Conservation (phyloP, 2,113 vertebrate species). For the Mormyrus iriodes region DNA sequence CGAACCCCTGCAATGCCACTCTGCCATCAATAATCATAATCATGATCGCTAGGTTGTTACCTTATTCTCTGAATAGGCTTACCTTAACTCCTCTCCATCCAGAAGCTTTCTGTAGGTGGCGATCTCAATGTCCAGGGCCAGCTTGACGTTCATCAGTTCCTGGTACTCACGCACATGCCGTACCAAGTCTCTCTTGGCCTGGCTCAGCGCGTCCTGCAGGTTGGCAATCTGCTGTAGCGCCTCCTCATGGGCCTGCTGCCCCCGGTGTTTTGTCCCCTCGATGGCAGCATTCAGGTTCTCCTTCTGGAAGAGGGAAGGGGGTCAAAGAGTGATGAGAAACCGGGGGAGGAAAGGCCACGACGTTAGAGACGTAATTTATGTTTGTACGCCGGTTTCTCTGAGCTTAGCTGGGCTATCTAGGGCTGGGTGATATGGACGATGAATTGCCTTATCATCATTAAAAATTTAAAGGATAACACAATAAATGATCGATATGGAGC, state of each 20-base stretch:
- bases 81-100: slow-evolving; percentile 33
- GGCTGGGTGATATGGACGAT: background rate
- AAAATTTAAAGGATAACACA: background rate
- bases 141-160: slow-evolving; percentile 64
- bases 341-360: background rate
- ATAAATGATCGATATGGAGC: background rate
- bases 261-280: background rate
- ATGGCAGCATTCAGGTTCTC: slow-evolving; percentile 46
- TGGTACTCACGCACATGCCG: slow-evolving; percentile 55
- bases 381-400: background rate
- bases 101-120: slow-evolving; percentile 60
- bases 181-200: slow-evolving; percentile 54
- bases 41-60: background rate
- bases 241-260: slow-evolving; percentile 31
- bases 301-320: slow-evolving; percentile 43
- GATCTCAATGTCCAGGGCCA: slow-evolving; percentile 72
- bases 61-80: background rate
- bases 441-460: background rate
- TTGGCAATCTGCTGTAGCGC: slow-evolving; percentile 30
- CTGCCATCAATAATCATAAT: background rate
- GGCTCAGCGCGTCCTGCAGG: slow-evolving; percentile 54
- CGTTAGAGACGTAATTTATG: background rate
- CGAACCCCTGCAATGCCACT: background rate
- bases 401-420: background rate
- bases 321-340: background rate